Evolutionary conservation across 35 echinoderm and acorn worm species (phyloP).

Genomic region (Ophiothrix spiculata): DNA sequence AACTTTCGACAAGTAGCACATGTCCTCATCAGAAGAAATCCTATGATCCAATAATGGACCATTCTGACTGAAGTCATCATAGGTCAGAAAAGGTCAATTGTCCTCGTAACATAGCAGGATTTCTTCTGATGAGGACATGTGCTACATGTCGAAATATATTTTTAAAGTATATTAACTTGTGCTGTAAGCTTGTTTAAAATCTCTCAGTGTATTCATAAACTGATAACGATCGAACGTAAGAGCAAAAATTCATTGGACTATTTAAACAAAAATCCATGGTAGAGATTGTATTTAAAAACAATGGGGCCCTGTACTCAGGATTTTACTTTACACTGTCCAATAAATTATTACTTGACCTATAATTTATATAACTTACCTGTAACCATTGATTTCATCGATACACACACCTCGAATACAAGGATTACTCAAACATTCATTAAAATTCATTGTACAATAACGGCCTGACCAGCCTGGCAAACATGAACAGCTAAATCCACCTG

Average conservation of each 20-base stretch:
- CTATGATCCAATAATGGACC: too few relatives aligned
- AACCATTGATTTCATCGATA: conserved; percentile 9
- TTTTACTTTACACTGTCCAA: neutral
- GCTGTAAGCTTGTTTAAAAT: too few relatives aligned
- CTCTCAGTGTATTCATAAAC: too few relatives aligned
- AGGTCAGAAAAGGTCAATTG: too few relatives aligned
- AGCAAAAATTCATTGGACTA: neutral
- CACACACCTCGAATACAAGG: conserved; percentile 16
- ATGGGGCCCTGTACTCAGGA: neutral
- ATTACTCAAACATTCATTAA: neutral
- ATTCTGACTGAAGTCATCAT: too few relatives aligned
- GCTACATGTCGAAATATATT: too few relatives aligned
- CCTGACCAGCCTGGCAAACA: conserved; percentile 2
- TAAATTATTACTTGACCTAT: neutral
- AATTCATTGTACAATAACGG: neutral
- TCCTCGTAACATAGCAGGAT: too few relatives aligned
- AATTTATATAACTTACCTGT: conserved; percentile 3
- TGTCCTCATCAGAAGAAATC: too few relatives aligned
- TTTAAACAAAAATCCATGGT: neutral
- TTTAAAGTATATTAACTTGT: too few relatives aligned
- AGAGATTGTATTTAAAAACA: neutral
- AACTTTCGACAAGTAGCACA: too few relatives aligned
- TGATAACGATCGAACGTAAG: neutral
- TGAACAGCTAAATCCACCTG: neutral
- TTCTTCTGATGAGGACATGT: too few relatives aligned